Evolutionary conservation across 2,113 vertebrate species (phyloP).

Genomic region (Leucosticte australis): DNA sequence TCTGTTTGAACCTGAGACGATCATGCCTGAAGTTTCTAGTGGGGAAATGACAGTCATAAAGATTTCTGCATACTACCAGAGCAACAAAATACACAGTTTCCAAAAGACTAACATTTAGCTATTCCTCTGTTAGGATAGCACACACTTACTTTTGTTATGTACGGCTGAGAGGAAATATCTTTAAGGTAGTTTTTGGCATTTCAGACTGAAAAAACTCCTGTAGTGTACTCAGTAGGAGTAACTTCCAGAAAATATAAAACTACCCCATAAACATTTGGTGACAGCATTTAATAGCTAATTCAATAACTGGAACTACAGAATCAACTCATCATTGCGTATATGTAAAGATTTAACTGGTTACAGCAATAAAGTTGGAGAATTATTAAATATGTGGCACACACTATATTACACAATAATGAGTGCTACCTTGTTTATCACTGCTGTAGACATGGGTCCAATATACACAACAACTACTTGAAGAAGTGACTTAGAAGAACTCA

Average conservation of each 20-base stretch:
- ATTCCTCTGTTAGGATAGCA: neutral
- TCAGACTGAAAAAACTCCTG: neutral
- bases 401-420: neutral
- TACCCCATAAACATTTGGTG: neutral
- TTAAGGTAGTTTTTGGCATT: neutral
- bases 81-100: neutral
- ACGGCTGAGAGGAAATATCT: neutral
- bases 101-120: neutral
- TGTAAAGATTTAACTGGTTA: neutral
- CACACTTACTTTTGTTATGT: neutral
- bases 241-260: conserved; percentile 3
- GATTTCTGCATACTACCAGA: neutral
- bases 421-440: neutral
- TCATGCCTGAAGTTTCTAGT: neutral
- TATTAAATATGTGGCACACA: neutral
- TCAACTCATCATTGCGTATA: neutral
- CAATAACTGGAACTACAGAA: neutral
- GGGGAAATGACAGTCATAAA: neutral
- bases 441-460: conserved; percentile 33
- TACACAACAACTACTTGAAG: conserved; percentile 34
- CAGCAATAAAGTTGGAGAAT: neutral
- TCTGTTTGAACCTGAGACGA: neutral
- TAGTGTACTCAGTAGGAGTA: neutral
- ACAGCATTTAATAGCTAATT: conserved; percentile 18
- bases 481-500: conserved; percentile 31